Percentiles rank a stretch among this genome's conserved stretches.
These are phyloP conservation scores for Rallus limicola DNA, from an alignment of 2,113 vertebrate species.

Conservation along the genomic window DNA sequence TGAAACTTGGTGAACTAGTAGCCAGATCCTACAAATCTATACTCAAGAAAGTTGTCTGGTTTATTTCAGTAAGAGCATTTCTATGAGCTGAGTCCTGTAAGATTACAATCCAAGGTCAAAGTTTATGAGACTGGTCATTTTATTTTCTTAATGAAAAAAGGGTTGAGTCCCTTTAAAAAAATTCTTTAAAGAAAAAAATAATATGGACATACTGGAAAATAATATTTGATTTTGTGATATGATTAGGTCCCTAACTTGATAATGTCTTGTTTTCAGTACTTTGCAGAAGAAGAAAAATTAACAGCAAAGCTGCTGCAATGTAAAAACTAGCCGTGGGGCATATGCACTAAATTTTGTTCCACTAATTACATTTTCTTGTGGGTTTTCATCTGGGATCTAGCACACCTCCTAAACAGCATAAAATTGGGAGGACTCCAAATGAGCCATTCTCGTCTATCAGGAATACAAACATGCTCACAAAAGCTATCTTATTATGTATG, in stretches of 20 bases:
- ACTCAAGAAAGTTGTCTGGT: neutral
- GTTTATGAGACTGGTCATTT: neutral
- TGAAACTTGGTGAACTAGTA: constrained; percentile 19
- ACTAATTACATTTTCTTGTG: constrained; percentile 56
- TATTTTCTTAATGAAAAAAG: neutral
- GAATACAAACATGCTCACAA: constrained; percentile 9
- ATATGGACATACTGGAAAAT: neutral
- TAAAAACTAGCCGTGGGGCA: neutral
- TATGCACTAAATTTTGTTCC: constrained; percentile 33
- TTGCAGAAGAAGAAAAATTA: neutral
- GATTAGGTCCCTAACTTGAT: constrained; percentile 37
- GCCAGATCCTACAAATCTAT: neutral
- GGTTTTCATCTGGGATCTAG: constrained; percentile 42
- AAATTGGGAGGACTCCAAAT: constrained; percentile 39
- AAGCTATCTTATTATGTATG: constrained; percentile 39
- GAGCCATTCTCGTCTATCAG: constrained; percentile 37
- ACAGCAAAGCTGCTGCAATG: constrained; percentile 12
- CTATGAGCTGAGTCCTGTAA: neutral
- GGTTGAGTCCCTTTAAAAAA: neutral
- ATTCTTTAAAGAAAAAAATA: neutral
- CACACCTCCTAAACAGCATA: neutral
- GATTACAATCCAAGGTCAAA: neutral
- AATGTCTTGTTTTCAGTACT: constrained; percentile 18
- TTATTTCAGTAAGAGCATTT: neutral
- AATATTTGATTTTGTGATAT: neutral